A percentile compares a stretch with the other conserved stretches of the same genome.
Conservation (phyloP, 2,113 vertebrate genomes). For the Drymodes brunneopygia region DNA sequence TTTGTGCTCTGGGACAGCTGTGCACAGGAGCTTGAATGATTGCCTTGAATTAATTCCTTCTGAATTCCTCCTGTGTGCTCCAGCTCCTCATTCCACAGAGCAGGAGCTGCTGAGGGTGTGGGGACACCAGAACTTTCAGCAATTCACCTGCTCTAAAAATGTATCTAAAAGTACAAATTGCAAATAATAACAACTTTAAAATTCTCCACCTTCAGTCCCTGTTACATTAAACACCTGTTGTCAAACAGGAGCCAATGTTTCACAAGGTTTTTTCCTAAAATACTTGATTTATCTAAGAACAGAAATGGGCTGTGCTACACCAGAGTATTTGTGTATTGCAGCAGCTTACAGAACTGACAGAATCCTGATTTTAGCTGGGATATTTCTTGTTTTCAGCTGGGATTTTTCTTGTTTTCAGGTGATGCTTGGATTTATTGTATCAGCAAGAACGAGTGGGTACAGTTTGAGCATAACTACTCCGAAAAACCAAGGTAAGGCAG, state of each 20-base stretch:
- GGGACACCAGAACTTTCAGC: not conserved
- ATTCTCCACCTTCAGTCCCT: not conserved
- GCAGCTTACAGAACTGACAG: not conserved
- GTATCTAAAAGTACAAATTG: not conserved
- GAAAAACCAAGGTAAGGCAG: constrained; percentile 85
- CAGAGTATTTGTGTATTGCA: not conserved
- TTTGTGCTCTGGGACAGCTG: not conserved
- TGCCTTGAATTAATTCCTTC: not conserved
- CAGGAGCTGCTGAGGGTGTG: not conserved
- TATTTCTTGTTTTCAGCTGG: not conserved
- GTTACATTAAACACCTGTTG: not conserved
- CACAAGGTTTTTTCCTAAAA: not conserved
- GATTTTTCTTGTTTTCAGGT: constrained; percentile 70
- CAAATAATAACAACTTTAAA: not conserved
- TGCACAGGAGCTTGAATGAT: not conserved
- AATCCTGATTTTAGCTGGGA: not conserved
- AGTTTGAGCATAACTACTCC: constrained; percentile 84
- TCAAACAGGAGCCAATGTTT: not conserved
- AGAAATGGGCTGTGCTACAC: not conserved
- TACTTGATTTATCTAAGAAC: not conserved
- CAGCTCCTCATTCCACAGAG: not conserved
- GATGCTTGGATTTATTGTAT: constrained; percentile 94
- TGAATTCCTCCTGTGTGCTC: rapidly evolving
- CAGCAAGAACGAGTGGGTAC: constrained; percentile 90
- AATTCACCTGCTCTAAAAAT: not conserved